Percentiles rank a stretch among this genome's conserved stretches.
Conservation (phyloP, 2,113 vertebrate genomes). For the Sterrhoptilus dennistouni region DNA sequence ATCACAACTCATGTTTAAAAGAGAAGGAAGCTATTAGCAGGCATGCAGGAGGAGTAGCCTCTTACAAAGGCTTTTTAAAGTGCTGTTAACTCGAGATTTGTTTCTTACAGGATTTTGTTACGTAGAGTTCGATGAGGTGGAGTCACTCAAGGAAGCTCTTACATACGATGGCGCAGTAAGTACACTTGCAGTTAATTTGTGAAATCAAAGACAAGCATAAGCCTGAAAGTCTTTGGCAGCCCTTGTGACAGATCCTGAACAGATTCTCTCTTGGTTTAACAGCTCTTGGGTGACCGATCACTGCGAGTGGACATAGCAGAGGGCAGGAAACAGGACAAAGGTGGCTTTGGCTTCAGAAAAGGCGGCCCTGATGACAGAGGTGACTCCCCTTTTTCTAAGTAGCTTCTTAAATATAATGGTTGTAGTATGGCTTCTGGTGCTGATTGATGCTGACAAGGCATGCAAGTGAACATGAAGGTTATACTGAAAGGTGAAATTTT, state of each 20-base stretch:
- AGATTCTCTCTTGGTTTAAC: constrained; percentile 45
- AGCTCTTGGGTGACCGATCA: constrained; percentile 88
- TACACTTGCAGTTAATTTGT: constrained; percentile 39
- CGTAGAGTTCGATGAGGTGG: constrained; percentile 97
- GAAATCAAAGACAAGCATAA: neutral
- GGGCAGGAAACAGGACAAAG: constrained; percentile 92
- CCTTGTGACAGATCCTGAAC: neutral
- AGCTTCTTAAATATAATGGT: neutral
- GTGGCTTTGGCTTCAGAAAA: constrained; percentile 95
- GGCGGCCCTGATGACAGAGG: constrained; percentile 89
- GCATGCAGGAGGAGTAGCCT: neutral
- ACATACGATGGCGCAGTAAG: constrained; percentile 95
- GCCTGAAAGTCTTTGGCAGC: neutral
- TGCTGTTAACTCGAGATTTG: neutral
- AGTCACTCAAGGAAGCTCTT: constrained; percentile 97
- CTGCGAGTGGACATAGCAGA: constrained; percentile 98
- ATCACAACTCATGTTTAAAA: neutral
- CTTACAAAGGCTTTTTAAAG: neutral
- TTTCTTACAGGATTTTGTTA: constrained; percentile 94
- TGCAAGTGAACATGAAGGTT: neutral
- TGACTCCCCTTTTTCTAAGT: constrained; percentile 59
- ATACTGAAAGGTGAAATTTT: neutral
- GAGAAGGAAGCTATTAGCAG: neutral
- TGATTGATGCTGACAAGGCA: neutral
- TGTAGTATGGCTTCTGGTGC: neutral